Conservation (phyloP, 2,113 vertebrate species). For the Mixornis gularis region DNA sequence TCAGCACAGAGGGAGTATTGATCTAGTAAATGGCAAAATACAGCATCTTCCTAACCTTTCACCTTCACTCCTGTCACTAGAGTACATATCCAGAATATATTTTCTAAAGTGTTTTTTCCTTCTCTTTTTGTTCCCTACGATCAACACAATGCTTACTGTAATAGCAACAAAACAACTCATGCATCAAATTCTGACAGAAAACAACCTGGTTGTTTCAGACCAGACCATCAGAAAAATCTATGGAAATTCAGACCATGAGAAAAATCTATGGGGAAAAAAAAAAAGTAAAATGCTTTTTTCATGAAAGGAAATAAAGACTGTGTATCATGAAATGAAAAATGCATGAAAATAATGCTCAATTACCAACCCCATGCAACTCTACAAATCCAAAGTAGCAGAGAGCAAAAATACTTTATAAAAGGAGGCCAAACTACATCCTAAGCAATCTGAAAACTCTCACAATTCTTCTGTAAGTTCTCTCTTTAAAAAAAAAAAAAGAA, state of each 20-base stretch:
- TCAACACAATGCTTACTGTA: not conserved
- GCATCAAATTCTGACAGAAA: not conserved
- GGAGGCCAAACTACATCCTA: not conserved
- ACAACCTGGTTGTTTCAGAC: not conserved
- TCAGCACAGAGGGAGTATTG: not conserved
- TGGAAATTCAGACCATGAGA: not conserved
- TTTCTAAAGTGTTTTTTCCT: not conserved
- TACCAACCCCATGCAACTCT: not conserved
- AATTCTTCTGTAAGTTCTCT: not conserved
- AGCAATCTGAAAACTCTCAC: not conserved
- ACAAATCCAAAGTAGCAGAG: not conserved
- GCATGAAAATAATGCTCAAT: not conserved
- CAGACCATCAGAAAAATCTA: not conserved
- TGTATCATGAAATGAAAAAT: not conserved
- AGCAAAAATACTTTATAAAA: not conserved
- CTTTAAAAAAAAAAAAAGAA: not conserved
- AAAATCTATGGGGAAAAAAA: not conserved
- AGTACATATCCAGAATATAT: not conserved
- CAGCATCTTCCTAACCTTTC: not conserved
- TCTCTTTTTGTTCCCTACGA: not conserved
- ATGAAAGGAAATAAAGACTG: not conserved
- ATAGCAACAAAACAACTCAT: not conserved
- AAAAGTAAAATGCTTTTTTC: not conserved
- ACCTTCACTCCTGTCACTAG: not conserved
- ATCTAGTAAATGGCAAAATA: not conserved